Evolutionary conservation across 2,797 vertebrate genomes (phyloP).

Genomic region (Eulemur albifrons): DNA sequence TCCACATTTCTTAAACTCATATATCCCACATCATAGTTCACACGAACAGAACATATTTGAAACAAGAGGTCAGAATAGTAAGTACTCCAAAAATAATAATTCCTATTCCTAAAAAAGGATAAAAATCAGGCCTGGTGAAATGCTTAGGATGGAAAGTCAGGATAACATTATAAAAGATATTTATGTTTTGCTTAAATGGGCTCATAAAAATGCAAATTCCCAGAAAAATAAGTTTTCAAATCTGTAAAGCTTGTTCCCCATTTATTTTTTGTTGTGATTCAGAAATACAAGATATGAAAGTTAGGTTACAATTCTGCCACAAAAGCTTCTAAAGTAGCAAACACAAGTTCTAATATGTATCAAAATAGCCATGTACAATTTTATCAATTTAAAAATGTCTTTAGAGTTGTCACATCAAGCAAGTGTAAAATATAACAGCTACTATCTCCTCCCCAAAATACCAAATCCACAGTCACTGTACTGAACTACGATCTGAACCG

Average conservation of each 20-base stretch:
- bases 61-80: background rate
- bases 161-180: background rate
- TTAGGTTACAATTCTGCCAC: conserved; percentile 81
- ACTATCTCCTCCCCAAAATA: conserved; percentile 75
- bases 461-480: conserved; percentile 70
- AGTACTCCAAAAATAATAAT: background rate
- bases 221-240: conserved; percentile 61
- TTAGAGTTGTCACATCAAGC: conserved; percentile 79
- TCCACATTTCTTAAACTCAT: background rate
- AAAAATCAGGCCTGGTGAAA: background rate
- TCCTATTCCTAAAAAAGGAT: conserved; percentile 32
- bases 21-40: background rate
- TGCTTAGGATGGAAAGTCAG: background rate
- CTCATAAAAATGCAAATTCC: conserved; percentile 14
- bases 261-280: conserved; percentile 81
- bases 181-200: conserved; percentile 20
- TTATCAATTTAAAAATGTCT: conserved; percentile 78
- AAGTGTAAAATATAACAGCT: conserved; percentile 69
- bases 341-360: conserved; percentile 74
- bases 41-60: background rate
- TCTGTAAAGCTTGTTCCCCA: conserved; percentile 73
- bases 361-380: conserved; percentile 76
- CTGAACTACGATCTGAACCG: conserved; percentile 65
- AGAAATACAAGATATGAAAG: conserved; percentile 86
- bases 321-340: conserved; percentile 81